Conservation (phyloP, 2,888 invertebrate genomes). For the Mythimna albipuncta region DNA sequence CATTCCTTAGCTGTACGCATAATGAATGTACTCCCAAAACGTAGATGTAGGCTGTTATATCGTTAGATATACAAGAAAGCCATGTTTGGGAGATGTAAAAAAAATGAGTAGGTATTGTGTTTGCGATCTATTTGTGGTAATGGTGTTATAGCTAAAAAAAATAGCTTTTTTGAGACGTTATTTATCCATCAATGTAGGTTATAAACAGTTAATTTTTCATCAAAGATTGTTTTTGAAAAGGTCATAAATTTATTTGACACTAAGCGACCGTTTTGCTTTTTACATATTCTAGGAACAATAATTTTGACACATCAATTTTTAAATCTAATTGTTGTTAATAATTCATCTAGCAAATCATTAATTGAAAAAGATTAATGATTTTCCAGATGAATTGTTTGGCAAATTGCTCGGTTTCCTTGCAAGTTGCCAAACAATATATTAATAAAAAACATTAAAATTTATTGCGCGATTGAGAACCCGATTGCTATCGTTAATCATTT, state of each 20-base stretch:
- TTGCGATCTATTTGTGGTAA: not conserved
- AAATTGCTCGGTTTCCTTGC: too few relatives aligned
- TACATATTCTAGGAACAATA: not conserved
- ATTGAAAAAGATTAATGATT: too few relatives aligned
- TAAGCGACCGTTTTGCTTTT: not conserved
- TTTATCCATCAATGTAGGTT: not conserved
- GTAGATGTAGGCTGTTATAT: not conserved
- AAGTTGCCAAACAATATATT: too few relatives aligned
- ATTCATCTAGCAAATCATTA: too few relatives aligned
- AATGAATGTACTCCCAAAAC: too few relatives aligned
- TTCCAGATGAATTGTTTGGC: too few relatives aligned
- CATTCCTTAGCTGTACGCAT: too few relatives aligned
- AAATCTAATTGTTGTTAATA: too few relatives aligned
- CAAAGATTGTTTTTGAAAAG: not conserved
- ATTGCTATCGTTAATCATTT: constrained; percentile 44
- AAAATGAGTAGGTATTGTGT: not conserved
- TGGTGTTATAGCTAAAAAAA: not conserved
- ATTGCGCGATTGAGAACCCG: constrained; percentile 19
- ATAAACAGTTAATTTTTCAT: not conserved
- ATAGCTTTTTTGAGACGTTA: not conserved
- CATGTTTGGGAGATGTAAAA: not conserved
- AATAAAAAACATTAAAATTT: constrained; percentile 28
- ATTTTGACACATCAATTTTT: too few relatives aligned
- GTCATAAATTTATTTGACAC: not conserved
- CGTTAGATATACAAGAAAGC: not conserved